A percentile compares a stretch with the other conserved stretches of the same genome.
These are phyloP conservation scores for Chloropsis cyanopogon DNA, from an alignment of 2,113 vertebrate species.

Conservation along the genomic window DNA sequence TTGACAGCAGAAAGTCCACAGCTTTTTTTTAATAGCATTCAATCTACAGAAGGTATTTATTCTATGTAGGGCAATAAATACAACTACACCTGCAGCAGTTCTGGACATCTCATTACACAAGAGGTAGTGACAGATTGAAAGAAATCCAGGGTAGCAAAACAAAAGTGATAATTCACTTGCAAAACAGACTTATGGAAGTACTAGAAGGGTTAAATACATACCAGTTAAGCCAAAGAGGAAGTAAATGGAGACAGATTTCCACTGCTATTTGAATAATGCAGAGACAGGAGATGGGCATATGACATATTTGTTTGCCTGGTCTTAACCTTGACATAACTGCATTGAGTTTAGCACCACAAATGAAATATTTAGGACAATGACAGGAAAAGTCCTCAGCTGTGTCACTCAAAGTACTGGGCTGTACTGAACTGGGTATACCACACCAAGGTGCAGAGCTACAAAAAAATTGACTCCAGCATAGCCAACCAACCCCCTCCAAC, in stretches of 20 bases:
- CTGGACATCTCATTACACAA: slow-evolving; percentile 8
- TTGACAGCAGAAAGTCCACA: neutral
- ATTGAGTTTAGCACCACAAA: neutral
- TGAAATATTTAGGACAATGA: neutral
- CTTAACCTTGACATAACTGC: neutral
- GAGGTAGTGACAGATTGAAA: neutral
- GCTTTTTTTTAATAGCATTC: neutral
- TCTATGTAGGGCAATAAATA: neutral
- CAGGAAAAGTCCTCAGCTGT: neutral
- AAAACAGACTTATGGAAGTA: neutral
- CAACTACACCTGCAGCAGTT: neutral
- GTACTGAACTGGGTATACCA: neutral
- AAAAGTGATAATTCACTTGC: neutral
- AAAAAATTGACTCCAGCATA: neutral
- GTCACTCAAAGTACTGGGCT: neutral
- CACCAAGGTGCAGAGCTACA: neutral
- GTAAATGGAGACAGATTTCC: neutral
- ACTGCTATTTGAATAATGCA: neutral
- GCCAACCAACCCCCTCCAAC: fast-evolving
- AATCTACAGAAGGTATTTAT: neutral
- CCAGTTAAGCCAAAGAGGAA: neutral
- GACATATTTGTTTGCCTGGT: neutral
- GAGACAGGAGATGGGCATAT: neutral
- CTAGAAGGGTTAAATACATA: neutral
- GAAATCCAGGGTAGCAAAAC: neutral